Conservation (phyloP, 2,113 vertebrate genomes). For the Daphoenositta chrysoptera region DNA sequence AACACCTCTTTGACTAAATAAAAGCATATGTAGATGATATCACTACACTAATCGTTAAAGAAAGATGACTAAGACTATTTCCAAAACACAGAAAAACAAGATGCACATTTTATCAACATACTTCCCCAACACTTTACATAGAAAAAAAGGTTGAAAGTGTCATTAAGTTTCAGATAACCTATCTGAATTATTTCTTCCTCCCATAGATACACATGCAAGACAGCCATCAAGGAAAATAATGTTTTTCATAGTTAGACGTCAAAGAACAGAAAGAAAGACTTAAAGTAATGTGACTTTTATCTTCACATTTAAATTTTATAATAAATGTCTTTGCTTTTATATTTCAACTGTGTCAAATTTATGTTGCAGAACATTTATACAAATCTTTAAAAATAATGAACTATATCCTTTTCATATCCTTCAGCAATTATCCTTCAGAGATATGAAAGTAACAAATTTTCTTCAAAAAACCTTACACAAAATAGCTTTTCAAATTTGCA, state of each 20-base stretch:
- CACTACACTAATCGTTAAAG: not conserved
- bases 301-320: not conserved
- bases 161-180: not conserved
- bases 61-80: not conserved
- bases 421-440: not conserved
- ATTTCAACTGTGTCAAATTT: not conserved
- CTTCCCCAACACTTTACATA: not conserved
- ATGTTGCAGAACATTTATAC: not conserved
- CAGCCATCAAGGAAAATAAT: not conserved
- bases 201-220: not conserved
- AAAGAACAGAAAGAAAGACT: not conserved
- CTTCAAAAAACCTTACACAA: not conserved
- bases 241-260: not conserved
- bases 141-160: not conserved
- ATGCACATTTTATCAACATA: not conserved
- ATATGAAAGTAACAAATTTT: not conserved
- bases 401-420: not conserved
- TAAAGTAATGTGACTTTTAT: not conserved
- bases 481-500: not conserved
- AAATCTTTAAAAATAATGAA: not conserved
- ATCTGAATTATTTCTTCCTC: not conserved
- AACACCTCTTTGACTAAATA: not conserved
- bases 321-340: not conserved
- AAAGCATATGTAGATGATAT: fast-evolving
- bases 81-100: not conserved